These are phyloP conservation scores for Creontiades dilutus DNA, from an alignment of 2,888 invertebrate genomes.

Conservation along the genomic window DNA sequence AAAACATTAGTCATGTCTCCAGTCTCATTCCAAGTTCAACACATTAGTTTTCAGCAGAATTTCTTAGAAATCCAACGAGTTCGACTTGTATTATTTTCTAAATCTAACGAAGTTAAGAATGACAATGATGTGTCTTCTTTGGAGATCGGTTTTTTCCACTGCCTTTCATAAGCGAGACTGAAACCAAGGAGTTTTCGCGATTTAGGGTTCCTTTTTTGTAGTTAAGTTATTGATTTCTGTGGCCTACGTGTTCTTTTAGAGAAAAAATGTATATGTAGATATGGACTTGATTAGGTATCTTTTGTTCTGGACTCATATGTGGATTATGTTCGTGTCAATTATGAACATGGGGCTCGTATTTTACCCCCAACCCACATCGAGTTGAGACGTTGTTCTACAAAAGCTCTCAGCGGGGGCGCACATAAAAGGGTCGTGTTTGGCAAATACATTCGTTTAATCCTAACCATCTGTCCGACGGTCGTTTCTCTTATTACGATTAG, in stretches of 20 bases:
- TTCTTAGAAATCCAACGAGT: neutral
- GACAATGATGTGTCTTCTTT: too few species aligned
- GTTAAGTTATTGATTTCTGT: too few species aligned
- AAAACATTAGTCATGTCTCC: neutral
- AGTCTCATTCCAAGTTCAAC: neutral
- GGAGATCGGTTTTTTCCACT: too few species aligned
- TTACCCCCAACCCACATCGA: neutral
- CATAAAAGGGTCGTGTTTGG: constrained; percentile 19
- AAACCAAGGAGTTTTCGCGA: neutral
- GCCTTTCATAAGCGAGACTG: neutral
- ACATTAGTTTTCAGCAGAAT: neutral
- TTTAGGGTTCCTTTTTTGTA: neutral
- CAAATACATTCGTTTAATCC: neutral
- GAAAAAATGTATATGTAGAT: neutral
- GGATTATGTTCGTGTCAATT: neutral
- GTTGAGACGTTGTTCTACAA: neutral
- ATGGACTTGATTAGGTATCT: neutral
- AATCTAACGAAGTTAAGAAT: neutral
- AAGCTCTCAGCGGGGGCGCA: constrained; percentile 16
- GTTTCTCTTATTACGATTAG: neutral
- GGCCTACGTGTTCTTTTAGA: neutral
- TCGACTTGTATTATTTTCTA: neutral
- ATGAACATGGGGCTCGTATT: neutral
- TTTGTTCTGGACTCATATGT: neutral
- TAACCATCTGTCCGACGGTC: neutral